Evolutionary conservation across 2,888 invertebrate species (phyloP), one percentile per base, ranked within the genome.

Genomic region (Danaus chrysippus): DNA sequence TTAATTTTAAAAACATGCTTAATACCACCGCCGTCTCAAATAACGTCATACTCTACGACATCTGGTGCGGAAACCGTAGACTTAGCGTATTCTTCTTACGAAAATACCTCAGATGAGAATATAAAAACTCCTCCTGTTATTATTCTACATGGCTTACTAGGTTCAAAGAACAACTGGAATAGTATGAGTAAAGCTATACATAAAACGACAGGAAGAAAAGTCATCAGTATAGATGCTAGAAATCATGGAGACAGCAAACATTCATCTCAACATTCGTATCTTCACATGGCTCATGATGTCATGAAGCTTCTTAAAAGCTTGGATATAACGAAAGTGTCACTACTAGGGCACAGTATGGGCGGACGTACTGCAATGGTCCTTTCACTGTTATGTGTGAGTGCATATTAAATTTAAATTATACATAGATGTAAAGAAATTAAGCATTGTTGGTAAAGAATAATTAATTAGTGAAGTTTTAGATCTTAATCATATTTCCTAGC

Each of bases 161-260:
- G 99, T 1, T 96, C 96, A 0, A 98, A 97, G 83, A 94, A 93
- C 73, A 99, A 99, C 83, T 99, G 98, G 98, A 95, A 95, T 73
- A 94, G 95, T 69, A 91, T 98, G 72, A 94, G 96, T 59, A 97
- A 96, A 83, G 93, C 93, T 0, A 92, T 96, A 58, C 93, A 94
- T 73, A 92, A 93, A 68, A 92, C 92, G 60, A 94, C 94, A 1
- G 92, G 93, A 13, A 93, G 94, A 71, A 94, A 93, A 91, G 96
- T 98, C 10, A 93, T 96, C 66, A 93, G 96, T 8, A 92, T 98
- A 42, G 99, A 99, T 88, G 95, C 96, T 1, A 93, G 99, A 74
- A 99, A 99, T 87, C 99, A 99, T 86, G 99, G 99, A 0, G 97
- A 97, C 68, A 98, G 98, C 77, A 95, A 96, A 0, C 98, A 98